These are phyloP conservation scores for Nasonia vitripennis DNA, from an alignment of 1,140 invertebrate species.

Conservation along the genomic window DNA sequence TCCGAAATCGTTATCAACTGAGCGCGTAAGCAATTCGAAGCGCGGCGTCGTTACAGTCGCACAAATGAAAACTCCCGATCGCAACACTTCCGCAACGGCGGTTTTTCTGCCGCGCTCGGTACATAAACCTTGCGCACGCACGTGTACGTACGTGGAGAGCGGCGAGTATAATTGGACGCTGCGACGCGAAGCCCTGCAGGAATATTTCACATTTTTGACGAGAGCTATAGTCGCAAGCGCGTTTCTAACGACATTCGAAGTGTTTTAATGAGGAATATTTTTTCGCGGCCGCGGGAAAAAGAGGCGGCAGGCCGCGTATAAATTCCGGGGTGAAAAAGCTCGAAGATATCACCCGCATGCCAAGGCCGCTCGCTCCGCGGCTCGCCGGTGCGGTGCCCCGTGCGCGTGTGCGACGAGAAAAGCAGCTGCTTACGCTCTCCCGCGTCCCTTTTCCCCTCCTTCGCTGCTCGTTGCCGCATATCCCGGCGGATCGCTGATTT, in stretches of 20 bases:
- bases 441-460: slow-evolving; percentile 16
- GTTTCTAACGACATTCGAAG: slow-evolving; percentile 43
- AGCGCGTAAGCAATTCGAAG: too few species aligned
- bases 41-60: too few species aligned
- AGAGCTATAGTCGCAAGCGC: neutral
- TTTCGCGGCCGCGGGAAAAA: slow-evolving; percentile 6
- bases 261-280: slow-evolving; percentile 50
- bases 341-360: slow-evolving; percentile 51
- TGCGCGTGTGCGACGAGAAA: slow-evolving; percentile 25
- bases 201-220: slow-evolving; percentile 48
- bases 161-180: slow-evolving; percentile 27
- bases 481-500: slow-evolving; percentile 45
- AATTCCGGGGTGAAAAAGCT: slow-evolving; percentile 48
- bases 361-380: neutral
- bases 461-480: neutral
- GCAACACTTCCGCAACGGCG: neutral
- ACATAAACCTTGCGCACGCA: too few species aligned
- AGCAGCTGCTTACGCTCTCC: slow-evolving; percentile 36
- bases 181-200: slow-evolving; percentile 13
- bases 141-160: neutral
- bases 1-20: too few species aligned
- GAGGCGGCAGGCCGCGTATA: slow-evolving; percentile 17
- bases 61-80: too few species aligned
- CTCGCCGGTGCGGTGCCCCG: too few species aligned
- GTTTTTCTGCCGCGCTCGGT: neutral